Evolutionary conservation across 2,113 vertebrate species (phyloP), one percentile per base, ranked within the genome.

Genomic region (Pelvicachromis taeniatus): DNA sequence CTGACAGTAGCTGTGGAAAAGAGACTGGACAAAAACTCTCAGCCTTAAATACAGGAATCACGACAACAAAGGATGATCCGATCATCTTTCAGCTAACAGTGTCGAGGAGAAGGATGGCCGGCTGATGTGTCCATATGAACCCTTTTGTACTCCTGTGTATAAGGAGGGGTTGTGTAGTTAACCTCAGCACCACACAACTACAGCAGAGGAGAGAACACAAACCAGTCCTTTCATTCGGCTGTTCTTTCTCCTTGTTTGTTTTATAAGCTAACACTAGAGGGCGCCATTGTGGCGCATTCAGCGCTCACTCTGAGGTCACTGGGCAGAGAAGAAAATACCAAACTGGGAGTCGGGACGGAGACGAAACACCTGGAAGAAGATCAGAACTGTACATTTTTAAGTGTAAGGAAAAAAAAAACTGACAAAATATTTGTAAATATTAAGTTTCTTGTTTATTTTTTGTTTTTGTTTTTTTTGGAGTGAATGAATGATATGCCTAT

Each of bases 381-480:
- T 91, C 83, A 85, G 88, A 95, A 95, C 92, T 96, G 96, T 96
- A 96, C 94, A 96, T 96, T 96, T 96, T 94, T 95, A 96, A 93
- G 88, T 96, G 94, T 95, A 95, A 94, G 90, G n/a, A n/a, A n/a
- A 95, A 94, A 92, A 93, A 93, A 88, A 89, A 91, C 94, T 90
- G 80, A 95, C 91, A 90, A 94, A 95, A 95, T 95, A 94, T 96
- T 96, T 96, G 96, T 96, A 96, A 96, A 96, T 96, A 96, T 96
- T 96, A 92, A 92, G 95, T 96, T 96, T 95, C 92, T 94, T 92
- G 95, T 93, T 95, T 91, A 85, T 92, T 95, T 94, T 91, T 82
- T 40, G 53, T 50, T 89, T 78, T 90, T 90, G 13, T 61, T 61
- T 54, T 78, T 77, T 86, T 89, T 80, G 87, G 93, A 93, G 91